phyloP scores from a whole-genome alignment of 1,140 invertebrate genomes.

The Eupristina koningsbergeri region DNA sequence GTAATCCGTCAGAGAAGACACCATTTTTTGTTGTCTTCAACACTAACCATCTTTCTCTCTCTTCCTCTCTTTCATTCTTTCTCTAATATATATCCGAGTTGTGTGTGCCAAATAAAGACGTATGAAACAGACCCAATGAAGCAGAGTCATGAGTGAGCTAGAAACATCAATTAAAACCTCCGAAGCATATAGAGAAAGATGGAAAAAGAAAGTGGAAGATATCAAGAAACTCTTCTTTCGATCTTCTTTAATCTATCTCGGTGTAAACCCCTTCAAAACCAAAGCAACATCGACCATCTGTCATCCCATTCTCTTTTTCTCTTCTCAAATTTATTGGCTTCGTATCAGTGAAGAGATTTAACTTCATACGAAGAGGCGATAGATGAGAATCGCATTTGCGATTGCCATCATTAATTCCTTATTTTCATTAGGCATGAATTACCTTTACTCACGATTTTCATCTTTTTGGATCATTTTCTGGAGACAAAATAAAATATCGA shows the following conservation, averaged over 20 bases:
- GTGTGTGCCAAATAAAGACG: conserved; percentile 22
- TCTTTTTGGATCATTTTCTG: background rate
- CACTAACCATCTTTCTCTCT: background rate
- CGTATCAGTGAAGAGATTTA: conserved; percentile 55
- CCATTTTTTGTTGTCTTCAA: conserved; percentile 28
- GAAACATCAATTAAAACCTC: conserved; percentile 42
- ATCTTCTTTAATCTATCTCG: conserved; percentile 50
- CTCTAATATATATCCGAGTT: too few species aligned
- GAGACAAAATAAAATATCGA: background rate
- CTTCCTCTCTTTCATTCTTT: background rate
- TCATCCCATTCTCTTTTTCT: conserved; percentile 69
- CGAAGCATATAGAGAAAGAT: background rate
- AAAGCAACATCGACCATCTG: conserved; percentile 67
- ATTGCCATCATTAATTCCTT: conserved; percentile 29
- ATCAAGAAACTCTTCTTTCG: background rate
- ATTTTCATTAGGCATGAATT: background rate
- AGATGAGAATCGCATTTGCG: conserved; percentile 8
- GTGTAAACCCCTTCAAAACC: conserved; percentile 53
- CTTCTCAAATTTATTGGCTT: conserved; percentile 69
- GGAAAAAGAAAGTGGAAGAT: background rate
- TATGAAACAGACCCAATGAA: conserved; percentile 7
- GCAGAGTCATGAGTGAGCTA: background rate
- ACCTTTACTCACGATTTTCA: background rate
- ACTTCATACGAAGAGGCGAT: background rate
- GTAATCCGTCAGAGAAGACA: conserved; percentile 40